These are phyloP conservation scores for Pseudochaenichthys georgianus DNA, from an alignment of 2,797 vertebrate genomes.

Conservation along the genomic window DNA sequence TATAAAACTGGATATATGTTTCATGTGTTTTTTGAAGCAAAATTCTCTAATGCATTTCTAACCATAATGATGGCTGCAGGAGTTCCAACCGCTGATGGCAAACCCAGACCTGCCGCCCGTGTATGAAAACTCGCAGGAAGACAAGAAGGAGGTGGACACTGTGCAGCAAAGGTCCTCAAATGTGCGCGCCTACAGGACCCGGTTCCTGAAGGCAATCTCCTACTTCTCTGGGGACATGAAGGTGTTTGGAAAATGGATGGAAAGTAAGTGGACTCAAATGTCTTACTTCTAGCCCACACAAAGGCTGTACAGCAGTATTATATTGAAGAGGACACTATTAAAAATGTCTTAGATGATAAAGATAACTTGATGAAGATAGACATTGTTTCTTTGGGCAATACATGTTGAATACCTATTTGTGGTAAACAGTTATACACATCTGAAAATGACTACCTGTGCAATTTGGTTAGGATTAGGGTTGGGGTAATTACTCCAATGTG, in stretches of 20 bases:
- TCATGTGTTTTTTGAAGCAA: background rate
- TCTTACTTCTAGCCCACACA: background rate
- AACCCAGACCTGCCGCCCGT: conserved; percentile 46
- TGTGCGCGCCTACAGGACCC: conserved; percentile 40
- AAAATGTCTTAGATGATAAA: background rate
- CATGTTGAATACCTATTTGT: background rate
- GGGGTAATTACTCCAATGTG: too few relatives aligned
- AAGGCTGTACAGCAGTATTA: background rate
- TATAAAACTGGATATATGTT: background rate
- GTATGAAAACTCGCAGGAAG: conserved; percentile 22
- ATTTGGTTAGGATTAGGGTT: too few relatives aligned
- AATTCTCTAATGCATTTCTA: background rate
- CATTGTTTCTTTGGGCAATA: background rate
- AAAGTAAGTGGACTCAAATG: conserved; percentile 83
- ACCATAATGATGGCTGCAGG: conserved; percentile 60
- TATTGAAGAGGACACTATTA: background rate
- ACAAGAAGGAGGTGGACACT: conserved; percentile 23
- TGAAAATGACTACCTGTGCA: too few relatives aligned
- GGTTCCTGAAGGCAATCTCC: conserved; percentile 80
- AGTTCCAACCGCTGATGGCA: conserved; percentile 84
- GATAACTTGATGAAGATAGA: background rate
- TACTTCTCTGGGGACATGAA: conserved; percentile 93
- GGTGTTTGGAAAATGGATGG: conserved; percentile 89
- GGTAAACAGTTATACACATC: too few relatives aligned
- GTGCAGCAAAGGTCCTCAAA: background rate